A percentile compares a stretch with the other conserved stretches of the same genome.
These are phyloP conservation scores for Vollenhovia emeryi DNA, from an alignment of 1,140 invertebrate species.

Conservation along the genomic window DNA sequence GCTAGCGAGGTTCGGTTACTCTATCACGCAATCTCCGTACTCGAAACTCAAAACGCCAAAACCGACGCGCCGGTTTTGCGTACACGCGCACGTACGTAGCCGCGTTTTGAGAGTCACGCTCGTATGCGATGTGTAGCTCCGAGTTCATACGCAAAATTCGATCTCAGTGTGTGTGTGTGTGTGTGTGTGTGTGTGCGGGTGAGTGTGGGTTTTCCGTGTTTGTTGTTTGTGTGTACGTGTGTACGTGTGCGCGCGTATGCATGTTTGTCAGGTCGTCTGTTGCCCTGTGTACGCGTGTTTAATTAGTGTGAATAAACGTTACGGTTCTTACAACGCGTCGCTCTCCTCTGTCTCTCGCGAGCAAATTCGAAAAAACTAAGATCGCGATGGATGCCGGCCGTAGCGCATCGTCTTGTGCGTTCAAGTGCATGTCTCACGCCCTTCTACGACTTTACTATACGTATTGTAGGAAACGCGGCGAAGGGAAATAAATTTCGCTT, in stretches of 20 bases:
- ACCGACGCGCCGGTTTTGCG: conserved; percentile 71
- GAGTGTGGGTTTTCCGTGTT: not conserved
- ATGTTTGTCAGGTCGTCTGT: conserved; percentile 25
- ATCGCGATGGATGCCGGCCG: conserved; percentile 52
- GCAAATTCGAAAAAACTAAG: conserved; percentile 64
- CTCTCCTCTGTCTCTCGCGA: conserved; percentile 21
- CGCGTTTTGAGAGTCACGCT: conserved; percentile 70
- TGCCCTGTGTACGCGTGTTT: not conserved
- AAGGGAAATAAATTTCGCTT: conserved; percentile 38
- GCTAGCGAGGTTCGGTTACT: conserved; percentile 85
- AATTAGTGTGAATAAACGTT: conserved; percentile 17
- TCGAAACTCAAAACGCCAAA: conserved; percentile 82
- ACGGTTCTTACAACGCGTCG: conserved; percentile 55
- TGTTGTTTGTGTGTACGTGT: not conserved
- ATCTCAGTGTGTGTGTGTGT: not conserved
- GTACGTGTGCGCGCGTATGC: not conserved
- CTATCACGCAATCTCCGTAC: conserved; percentile 84
- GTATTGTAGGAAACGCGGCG: conserved; percentile 29
- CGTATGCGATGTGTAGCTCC: conserved; percentile 58
- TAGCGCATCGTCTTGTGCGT: conserved; percentile 62
- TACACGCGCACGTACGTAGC: conserved; percentile 84
- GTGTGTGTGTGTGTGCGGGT: not conserved
- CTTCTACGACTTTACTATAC: conserved; percentile 3
- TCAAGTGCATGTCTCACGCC: conserved; percentile 51
- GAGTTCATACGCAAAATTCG: conserved; percentile 49